Conservation (phyloP, 2,888 invertebrate species). For the Callimorpha dominula region DNA sequence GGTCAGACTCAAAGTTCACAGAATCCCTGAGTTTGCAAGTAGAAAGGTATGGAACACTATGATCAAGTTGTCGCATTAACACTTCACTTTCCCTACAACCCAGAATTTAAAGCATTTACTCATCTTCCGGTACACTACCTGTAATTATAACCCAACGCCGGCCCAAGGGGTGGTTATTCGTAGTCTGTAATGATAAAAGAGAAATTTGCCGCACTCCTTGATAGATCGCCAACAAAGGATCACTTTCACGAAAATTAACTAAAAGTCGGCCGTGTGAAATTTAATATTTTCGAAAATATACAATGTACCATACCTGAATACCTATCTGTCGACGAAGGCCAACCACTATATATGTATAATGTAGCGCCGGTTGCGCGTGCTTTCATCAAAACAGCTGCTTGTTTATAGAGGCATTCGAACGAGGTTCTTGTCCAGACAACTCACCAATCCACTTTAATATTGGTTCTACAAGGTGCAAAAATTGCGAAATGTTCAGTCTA, state of each 20-base stretch:
- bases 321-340: conserved; percentile 61
- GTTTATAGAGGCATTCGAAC: conserved; percentile 66
- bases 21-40: conserved; percentile 69
- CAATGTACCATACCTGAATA: conserved; percentile 54
- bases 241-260: conserved; percentile 84
- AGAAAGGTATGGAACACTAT: conserved; percentile 72
- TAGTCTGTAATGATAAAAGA: conserved; percentile 69
- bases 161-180: conserved; percentile 64
- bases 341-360: conserved; percentile 46
- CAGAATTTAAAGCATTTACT: conserved; percentile 84
- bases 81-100: conserved; percentile 84
- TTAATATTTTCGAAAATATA: conserved; percentile 70
- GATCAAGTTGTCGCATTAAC: conserved; percentile 83
- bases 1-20: conserved; percentile 67
- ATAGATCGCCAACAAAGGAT: conserved; percentile 81
- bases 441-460: conserved; percentile 63
- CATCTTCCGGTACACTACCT: conserved; percentile 80
- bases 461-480: neutral
- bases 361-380: conserved; percentile 55
- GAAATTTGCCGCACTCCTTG: conserved; percentile 74
- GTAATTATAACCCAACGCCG: conserved; percentile 72
- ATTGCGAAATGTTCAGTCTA: neutral
- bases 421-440: conserved; percentile 60
- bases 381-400: conserved; percentile 71
- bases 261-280: conserved; percentile 83